Conservation (phyloP, 2,797 vertebrate species). For the Leptoclinus maculatus region DNA sequence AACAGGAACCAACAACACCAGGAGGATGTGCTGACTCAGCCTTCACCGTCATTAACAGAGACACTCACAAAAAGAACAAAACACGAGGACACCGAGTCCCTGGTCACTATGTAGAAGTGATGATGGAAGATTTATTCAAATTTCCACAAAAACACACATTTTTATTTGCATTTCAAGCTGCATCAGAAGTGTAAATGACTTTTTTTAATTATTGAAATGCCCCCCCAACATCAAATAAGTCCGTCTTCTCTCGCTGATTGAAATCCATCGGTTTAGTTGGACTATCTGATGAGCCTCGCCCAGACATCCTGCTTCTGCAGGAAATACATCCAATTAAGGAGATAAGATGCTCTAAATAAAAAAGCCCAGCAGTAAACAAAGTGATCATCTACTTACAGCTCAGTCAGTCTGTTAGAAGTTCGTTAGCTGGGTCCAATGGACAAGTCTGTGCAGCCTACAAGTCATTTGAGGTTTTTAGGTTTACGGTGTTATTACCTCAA, state of each 20-base stretch:
- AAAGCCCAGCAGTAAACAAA: constrained; percentile 23
- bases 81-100: neutral
- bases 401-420: neutral
- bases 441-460: too few species aligned
- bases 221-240: constrained; percentile 8
- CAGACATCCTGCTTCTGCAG: constrained; percentile 51
- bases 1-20: constrained; percentile 6
- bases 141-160: constrained; percentile 3
- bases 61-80: neutral
- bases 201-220: constrained; percentile 10
- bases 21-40: constrained; percentile 18
- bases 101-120: neutral
- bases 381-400: neutral
- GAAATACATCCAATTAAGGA: constrained; percentile 54
- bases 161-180: constrained; percentile 17
- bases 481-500: neutral
- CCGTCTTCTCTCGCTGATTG: neutral
- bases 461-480: neutral
- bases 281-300: constrained; percentile 47
- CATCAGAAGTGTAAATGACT: neutral
- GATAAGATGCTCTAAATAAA: constrained; percentile 45
- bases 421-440: neutral
- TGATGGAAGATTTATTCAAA: neutral
- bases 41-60: neutral
- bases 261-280: constrained; percentile 29